Conservation (phyloP, 2,797 vertebrate genomes). For the Sus cebifrons region DNA sequence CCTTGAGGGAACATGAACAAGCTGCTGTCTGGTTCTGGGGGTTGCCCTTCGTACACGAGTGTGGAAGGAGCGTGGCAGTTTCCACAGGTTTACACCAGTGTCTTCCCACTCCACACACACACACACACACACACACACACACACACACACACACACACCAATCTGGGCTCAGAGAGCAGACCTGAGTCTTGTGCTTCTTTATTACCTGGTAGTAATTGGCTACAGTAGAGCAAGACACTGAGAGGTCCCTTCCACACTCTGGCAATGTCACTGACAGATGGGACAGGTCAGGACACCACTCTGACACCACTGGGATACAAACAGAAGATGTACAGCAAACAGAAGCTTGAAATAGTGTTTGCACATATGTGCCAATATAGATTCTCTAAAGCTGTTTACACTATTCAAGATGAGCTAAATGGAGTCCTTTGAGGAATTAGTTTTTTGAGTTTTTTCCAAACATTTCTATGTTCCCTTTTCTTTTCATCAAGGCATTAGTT, state of each 20-base stretch:
- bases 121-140: too few relatives aligned
- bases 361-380: background rate
- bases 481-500: conserved; percentile 72
- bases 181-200: background rate
- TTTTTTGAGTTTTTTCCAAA: conserved; percentile 64
- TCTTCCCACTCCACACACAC: background rate
- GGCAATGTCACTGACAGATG: background rate
- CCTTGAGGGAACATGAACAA: background rate
- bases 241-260: background rate
- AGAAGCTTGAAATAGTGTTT: background rate
- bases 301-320: background rate
- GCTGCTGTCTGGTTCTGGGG: too few relatives aligned
- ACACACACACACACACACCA: background rate
- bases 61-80: background rate
- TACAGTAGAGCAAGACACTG: background rate
- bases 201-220: background rate
- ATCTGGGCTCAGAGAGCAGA: background rate
- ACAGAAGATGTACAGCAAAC: background rate
- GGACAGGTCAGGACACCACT: background rate
- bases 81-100: background rate
- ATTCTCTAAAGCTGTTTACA: conserved; percentile 7
- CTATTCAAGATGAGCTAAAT: background rate
- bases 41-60: background rate
- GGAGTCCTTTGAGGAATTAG: conserved; percentile 52
- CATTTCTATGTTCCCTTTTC: conserved; percentile 30